Evolutionary conservation across 2,797 vertebrate species (phyloP), one percentile per base, ranked within the genome.

Genomic region (Sphaeramia orbicularis): DNA sequence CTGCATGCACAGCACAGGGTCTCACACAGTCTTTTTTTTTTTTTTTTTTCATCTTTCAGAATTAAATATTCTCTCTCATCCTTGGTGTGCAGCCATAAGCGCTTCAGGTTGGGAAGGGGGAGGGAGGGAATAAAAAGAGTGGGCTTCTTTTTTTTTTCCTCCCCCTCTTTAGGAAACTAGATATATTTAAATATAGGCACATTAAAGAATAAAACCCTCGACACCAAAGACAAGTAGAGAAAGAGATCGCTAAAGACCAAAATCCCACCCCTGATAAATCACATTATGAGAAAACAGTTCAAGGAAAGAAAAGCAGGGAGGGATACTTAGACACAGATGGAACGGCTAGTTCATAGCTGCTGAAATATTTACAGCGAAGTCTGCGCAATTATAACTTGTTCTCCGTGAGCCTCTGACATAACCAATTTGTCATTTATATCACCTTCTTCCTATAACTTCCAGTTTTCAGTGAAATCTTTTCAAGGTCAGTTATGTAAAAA

Each of bases 11-110:
- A 36, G 18, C 35, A 27, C 54, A 53, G 15, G 71, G 72, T 60
- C 57, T 74, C 52, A 27, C 24, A 27, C 24, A 27, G 24, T 27
- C 27, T 27, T 55, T 51, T 63, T 60, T 55, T 51, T 63, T 60
- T 73, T 69, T 73, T 19, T 70, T 62, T 63, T 77, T 75, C 74
- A 88, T 86, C 83, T 83, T 57, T 69, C 58, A 75, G 80, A 90
- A 91, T 91, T 90, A 89, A 93, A 88, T 91, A 90, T 92, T 93
- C 90, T 87, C 91, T 92, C 84, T 89, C 76, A 90, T 92, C 89
- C 77, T 76, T 55, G 73, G 73, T 74, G 81, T 76, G 77, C 64
- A 87, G 82, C 76, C 86, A 84, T 85, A 91, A 88, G 85, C 80
- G 66, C 86, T 89, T 85, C 86, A 80, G 85, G 87, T 86, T 77